Percentiles rank a stretch among this genome's conserved stretches.
Evolutionary conservation across 2,888 invertebrate species (phyloP).

Genomic region (Caprella mutica): DNA sequence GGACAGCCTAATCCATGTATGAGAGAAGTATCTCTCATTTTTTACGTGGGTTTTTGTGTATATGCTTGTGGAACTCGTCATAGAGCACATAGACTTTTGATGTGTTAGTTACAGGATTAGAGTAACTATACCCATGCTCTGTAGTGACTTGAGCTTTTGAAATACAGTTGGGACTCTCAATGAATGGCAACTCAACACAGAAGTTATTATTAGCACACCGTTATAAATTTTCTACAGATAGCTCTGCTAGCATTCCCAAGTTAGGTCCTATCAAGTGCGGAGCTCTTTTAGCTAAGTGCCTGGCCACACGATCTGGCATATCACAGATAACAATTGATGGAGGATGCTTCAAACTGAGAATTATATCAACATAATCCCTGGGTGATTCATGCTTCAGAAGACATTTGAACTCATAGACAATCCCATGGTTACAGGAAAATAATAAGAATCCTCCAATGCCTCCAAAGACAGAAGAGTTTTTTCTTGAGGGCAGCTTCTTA

Average conservation of each 20-base stretch:
- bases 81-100: background rate
- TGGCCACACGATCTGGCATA: background rate
- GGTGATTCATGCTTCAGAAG: background rate
- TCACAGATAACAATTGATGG: background rate
- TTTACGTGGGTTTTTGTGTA: background rate
- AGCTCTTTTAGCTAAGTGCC: background rate
- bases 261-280: background rate
- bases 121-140: background rate
- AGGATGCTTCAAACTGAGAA: background rate
- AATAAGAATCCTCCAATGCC: background rate
- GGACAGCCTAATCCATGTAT: background rate
- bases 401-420: background rate
- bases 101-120: background rate
- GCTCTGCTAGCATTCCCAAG: background rate
- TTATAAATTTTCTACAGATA: background rate
- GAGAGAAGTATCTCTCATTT: background rate
- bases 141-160: background rate
- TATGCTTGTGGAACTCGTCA: background rate
- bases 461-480: too few relatives aligned
- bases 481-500: too few relatives aligned
- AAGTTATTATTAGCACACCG: background rate
- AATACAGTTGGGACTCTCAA: background rate
- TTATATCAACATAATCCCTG: background rate
- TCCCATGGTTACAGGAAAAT: background rate
- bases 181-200: background rate